Evolutionary conservation across 2,797 vertebrate genomes (phyloP), one percentile per base, ranked within the genome.

Genomic region (Ceyx erithaca): DNA sequence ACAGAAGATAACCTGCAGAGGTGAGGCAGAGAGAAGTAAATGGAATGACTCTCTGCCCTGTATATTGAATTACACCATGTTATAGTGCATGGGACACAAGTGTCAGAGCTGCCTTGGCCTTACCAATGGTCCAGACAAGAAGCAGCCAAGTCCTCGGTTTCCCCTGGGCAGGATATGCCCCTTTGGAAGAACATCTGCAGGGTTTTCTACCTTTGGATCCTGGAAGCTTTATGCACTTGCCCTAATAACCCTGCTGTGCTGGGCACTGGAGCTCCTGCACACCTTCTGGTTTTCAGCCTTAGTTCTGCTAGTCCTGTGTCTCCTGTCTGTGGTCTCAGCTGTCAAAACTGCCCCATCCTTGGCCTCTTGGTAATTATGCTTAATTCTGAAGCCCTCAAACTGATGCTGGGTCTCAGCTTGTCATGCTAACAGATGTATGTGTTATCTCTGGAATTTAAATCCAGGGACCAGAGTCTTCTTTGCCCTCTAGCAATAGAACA

Each of bases 151-250:
- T 41, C 48, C 45, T 81, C 61, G 52, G 37, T 11, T 67, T 33
- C 61, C 51, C 6, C 37, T 28, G 23, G 61, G 69, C 64, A 75
- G 76, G 33, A 49, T 52, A 5, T 52, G 11, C 58, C 31, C 2
- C 80, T 46, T 0, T 40, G n/a, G 54, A 78, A 54, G 17, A 85
- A 33, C 0, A 0, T 16, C 8, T 7, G 7, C 28, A 33, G 31
- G 41, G 7, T 41, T 80, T 85, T 67, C 59, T 88, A 1, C 51
- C n/a, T 81, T 33, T 41, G 45, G 33, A 43, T 84, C 45, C 61
- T 64, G 61, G 45, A 80, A 41, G 35, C 12, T 7, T 67, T 79
- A 15, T 67, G 23, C n/a, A 23, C 14, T 67, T 77, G 13, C 68
- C 45, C 73, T 59, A 26, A 41, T 52, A 58, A n/a, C 69, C 31